Percentiles rank a stretch among this genome's conserved stretches.
Evolutionary conservation across 2,113 vertebrate species (phyloP).

Genomic region (Sceloporus undulatus): DNA sequence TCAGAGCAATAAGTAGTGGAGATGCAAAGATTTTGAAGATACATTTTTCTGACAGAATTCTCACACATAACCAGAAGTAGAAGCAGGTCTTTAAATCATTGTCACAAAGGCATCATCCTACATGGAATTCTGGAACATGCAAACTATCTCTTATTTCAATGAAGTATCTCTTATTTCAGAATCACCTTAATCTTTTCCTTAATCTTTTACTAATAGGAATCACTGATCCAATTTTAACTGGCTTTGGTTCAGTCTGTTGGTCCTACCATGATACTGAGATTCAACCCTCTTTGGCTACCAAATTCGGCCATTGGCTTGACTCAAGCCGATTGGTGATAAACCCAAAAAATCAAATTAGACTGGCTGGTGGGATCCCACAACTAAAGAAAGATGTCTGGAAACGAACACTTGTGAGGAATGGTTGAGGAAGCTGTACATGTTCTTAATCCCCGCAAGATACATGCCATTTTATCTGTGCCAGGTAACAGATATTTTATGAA

Average conservation of each 20-base stretch:
- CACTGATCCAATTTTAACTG: neutral
- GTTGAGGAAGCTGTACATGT: too few species aligned
- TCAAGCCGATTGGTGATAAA: neutral
- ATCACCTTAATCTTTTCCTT: slow-evolving; percentile 22
- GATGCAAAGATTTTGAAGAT: slow-evolving; percentile 29
- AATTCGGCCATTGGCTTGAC: neutral
- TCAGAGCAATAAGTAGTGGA: slow-evolving; percentile 26
- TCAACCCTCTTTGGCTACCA: neutral
- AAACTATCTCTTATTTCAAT: slow-evolving; percentile 35
- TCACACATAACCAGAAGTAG: slow-evolving; percentile 25
- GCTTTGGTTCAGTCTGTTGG: neutral
- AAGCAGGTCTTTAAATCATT: slow-evolving; percentile 23
- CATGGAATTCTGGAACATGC: slow-evolving; percentile 32
- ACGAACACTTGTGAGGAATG: too few species aligned
- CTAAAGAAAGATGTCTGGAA: too few species aligned
- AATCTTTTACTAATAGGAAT: neutral
- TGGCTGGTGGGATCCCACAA: too few species aligned
- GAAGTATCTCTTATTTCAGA: slow-evolving; percentile 25
- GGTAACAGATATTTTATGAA: too few species aligned
- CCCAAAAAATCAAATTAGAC: neutral
- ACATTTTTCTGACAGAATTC: slow-evolving; percentile 56
- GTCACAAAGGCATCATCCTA: neutral
- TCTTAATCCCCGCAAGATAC: too few species aligned
- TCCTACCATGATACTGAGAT: neutral
- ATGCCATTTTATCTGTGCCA: too few species aligned